phyloP scores from a whole-genome alignment of 1,140 invertebrate species.

The Cotesia glomerata region DNA sequence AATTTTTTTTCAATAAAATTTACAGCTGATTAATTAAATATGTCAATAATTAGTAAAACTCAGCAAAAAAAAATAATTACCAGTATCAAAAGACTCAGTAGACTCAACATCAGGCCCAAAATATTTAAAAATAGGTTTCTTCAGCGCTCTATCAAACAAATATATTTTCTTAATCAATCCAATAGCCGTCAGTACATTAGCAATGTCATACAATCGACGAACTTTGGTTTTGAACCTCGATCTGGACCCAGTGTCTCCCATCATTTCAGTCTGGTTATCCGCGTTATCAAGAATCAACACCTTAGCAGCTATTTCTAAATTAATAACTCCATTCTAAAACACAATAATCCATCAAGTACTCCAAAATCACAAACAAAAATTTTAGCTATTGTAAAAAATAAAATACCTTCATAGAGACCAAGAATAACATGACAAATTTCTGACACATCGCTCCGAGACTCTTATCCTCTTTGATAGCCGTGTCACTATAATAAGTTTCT shows the following conservation, averaged over 20 bases:
- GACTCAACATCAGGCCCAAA: slow-evolving; percentile 65
- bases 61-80: slow-evolving; percentile 15
- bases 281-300: slow-evolving; percentile 66
- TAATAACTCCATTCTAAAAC: slow-evolving; percentile 70
- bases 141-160: slow-evolving; percentile 62
- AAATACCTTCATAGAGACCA: slow-evolving; percentile 69
- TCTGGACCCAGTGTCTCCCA: slow-evolving; percentile 52
- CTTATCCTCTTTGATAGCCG: slow-evolving; percentile 60
- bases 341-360: slow-evolving; percentile 21
- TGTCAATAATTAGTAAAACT: too few species aligned
- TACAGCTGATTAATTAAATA: too few species aligned
- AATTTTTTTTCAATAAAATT: too few species aligned
- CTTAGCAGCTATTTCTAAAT: slow-evolving; percentile 73
- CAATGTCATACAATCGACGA: slow-evolving; percentile 76
- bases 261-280: slow-evolving; percentile 51
- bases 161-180: slow-evolving; percentile 72
- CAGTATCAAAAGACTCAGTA: slow-evolving; percentile 33
- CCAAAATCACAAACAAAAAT: too few species aligned
- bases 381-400: slow-evolving; percentile 17
- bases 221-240: slow-evolving; percentile 71
- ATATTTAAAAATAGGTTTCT: slow-evolving; percentile 75
- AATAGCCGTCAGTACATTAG: slow-evolving; percentile 75
- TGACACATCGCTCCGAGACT: slow-evolving; percentile 74
- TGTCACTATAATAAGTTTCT: slow-evolving; percentile 28
- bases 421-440: slow-evolving; percentile 77